Percentiles rank a stretch among this genome's conserved stretches.
These are phyloP conservation scores for Anaspis maculata DNA, from an alignment of 2,888 invertebrate genomes.

Conservation along the genomic window DNA sequence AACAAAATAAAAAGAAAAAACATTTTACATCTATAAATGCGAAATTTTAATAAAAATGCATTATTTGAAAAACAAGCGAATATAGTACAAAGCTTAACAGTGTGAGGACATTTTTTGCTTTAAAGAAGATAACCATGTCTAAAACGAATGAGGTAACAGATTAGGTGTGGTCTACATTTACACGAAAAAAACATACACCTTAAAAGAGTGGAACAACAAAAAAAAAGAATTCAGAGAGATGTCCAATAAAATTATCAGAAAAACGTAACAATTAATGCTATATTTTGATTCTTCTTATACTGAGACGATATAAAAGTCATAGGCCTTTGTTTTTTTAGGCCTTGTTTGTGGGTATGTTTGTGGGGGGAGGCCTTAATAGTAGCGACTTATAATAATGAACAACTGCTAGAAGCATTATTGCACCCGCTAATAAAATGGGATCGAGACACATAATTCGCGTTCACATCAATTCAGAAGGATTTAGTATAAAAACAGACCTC, in stretches of 20 bases:
- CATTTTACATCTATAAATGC: slow-evolving; percentile 30
- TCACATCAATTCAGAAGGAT: slow-evolving; percentile 18
- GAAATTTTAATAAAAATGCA: slow-evolving; percentile 26
- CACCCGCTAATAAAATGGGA: slow-evolving; percentile 28
- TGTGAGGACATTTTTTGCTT: too few relatives aligned
- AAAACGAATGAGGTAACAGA: slow-evolving; percentile 17
- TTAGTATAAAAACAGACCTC: slow-evolving; percentile 21
- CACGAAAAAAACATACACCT: slow-evolving; percentile 5
- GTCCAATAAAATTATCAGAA: too few relatives aligned
- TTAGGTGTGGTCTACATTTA: slow-evolving; percentile 11
- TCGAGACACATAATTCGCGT: slow-evolving; percentile 8
- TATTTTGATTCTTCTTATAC: too few relatives aligned
- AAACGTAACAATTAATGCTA: too few relatives aligned
- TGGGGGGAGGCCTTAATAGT: too few relatives aligned
- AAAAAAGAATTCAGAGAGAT: too few relatives aligned
- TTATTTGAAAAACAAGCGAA: too few relatives aligned
- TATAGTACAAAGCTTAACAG: too few relatives aligned
- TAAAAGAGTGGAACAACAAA: slow-evolving; percentile 4
- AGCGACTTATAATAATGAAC: slow-evolving; percentile 39
- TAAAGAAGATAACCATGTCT: too few relatives aligned
- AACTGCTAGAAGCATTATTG: slow-evolving; percentile 36
- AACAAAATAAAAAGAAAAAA: slow-evolving; percentile 20
- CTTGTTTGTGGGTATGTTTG: too few relatives aligned
- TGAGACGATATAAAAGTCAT: too few relatives aligned
- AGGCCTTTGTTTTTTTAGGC: too few relatives aligned